Percentiles rank a stretch among this genome's conserved stretches.
phyloP scores from a whole-genome alignment of 2,113 vertebrate genomes.

The Ictalurus punctatus region DNA sequence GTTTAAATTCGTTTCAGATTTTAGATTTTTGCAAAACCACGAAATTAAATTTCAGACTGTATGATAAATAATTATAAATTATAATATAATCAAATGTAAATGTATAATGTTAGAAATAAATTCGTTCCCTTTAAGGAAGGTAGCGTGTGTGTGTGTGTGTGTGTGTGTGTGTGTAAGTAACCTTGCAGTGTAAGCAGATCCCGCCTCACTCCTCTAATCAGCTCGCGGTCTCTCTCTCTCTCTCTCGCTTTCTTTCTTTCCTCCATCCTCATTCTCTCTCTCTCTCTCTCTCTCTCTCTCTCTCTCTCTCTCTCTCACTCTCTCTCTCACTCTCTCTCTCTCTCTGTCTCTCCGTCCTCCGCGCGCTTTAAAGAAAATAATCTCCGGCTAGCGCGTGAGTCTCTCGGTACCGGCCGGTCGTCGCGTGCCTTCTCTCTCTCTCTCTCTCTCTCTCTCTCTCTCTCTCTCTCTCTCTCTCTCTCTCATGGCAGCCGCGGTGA shows the following conservation, averaged over 20 bases:
- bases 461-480: neutral
- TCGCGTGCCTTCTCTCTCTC: neutral
- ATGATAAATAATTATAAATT: neutral
- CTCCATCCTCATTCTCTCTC: neutral
- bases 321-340: neutral
- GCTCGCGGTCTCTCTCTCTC: neutral
- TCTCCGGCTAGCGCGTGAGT: neutral
- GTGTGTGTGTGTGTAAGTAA: conserved; percentile 47
- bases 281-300: neutral
- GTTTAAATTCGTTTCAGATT: neutral
- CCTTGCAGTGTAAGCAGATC: conserved; percentile 25
- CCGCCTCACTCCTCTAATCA: neutral
- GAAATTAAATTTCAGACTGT: neutral
- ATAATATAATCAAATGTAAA: neutral
- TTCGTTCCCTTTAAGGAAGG: neutral
- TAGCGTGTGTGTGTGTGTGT: conserved; percentile 4
- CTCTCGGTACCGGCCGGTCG: neutral
- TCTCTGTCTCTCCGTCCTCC: neutral
- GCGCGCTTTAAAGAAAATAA: neutral
- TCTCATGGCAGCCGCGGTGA: conserved; percentile 65
- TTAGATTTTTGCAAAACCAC: neutral
- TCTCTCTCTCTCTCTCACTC: neutral
- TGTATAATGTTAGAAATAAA: neutral
- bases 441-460: neutral
- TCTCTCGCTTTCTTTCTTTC: neutral